Base-by-base conservation (phyloP, 2,113 vertebrate species). In the Melanerpes aurifrons region DNA sequence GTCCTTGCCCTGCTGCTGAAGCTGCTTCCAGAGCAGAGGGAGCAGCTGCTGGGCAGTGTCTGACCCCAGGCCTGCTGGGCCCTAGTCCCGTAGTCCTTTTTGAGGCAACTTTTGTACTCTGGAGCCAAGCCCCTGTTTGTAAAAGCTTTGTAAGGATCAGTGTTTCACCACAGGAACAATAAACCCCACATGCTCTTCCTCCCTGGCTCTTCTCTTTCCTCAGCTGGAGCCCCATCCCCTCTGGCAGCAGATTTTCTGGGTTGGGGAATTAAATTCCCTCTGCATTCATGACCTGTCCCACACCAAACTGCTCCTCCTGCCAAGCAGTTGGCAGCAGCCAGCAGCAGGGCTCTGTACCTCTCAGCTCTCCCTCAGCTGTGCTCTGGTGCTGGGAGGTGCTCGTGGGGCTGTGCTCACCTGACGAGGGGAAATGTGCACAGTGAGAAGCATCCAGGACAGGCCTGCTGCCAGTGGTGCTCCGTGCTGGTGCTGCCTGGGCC, bases 31-130 rank as follows among this genome's bases (percentile, higher is more conserved):
- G 47, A 67, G 57, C 48, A 87, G 37, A 48, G 56, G 26, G 10
- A 78, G 61, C 20, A 28, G 32, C 47, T 20, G 37, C 6, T 74
- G 32, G 64, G 58, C 57, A 82, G 17, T 56, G n/a, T 31, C 64
- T 90, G 72, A n/a, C 85, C 89, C 82, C 81, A 90, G 47, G 57
- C 64, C 47, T 43, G 63, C 37, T 89, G 68, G 72, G 64, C 54
- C 89, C 61, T 32, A 57, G 53, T 35, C 53, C 35, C 76, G 1
- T 88, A 64, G 12, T 35, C 89, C 86, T 96, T 93, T 83, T 24
- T 54, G 82, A 90, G 7, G 80, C 61, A 68, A 94, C 94, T 97
- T 97, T 96, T 97, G 59, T 97, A 94, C 85, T 81, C 82, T 87
- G 90, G 77, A 85, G 59, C 89, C 90, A 57, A 74, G 50, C 15